phyloP scores from a whole-genome alignment of 2,888 invertebrate genomes.

The Drosophila nr. perissopoda region DNA sequence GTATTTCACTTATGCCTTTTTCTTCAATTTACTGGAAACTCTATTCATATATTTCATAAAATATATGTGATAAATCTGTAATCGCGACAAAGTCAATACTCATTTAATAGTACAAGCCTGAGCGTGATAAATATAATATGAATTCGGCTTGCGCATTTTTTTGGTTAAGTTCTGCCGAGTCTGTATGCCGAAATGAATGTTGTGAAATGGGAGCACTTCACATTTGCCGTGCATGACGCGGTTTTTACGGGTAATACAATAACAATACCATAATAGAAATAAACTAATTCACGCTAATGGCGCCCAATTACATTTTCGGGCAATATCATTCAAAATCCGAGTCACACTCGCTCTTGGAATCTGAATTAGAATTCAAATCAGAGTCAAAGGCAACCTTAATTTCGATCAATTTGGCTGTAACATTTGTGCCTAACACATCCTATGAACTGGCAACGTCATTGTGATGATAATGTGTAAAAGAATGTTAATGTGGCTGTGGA shows the following conservation, averaged over 20 bases:
- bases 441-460: constrained; percentile 49
- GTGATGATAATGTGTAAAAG: constrained; percentile 31
- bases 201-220: background rate
- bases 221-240: constrained; percentile 6
- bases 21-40: background rate
- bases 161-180: background rate
- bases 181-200: background rate
- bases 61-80: background rate
- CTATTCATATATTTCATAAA: background rate
- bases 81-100: background rate
- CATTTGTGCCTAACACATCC: constrained; percentile 17
- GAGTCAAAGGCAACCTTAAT: constrained; percentile 39
- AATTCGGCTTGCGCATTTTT: background rate
- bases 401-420: constrained; percentile 49
- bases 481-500: constrained; percentile 1
- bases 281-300: constrained; percentile 54
- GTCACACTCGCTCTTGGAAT: constrained; percentile 10
- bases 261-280: constrained; percentile 15
- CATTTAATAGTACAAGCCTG: background rate
- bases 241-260: background rate
- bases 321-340: constrained; percentile 16
- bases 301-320: constrained; percentile 16
- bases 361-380: constrained; percentile 10
- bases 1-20: background rate
- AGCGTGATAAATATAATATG: background rate